These are phyloP conservation scores for Leptodactylus fuscus DNA, from an alignment of 2,113 vertebrate genomes.

Conservation along the genomic window DNA sequence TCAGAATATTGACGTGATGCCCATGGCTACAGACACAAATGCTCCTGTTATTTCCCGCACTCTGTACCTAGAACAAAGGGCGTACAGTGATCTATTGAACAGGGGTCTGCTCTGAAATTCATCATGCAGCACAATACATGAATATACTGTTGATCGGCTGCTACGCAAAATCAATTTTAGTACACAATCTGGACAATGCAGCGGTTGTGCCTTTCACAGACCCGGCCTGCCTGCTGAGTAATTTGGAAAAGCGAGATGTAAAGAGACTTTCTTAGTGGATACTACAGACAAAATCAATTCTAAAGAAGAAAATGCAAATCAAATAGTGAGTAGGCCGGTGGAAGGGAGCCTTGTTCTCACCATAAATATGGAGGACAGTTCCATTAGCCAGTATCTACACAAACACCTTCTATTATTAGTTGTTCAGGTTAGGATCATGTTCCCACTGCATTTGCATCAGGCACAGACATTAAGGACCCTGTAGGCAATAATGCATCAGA, in stretches of 20 bases:
- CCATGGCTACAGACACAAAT: constrained; percentile 22
- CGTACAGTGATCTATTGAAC: constrained; percentile 13
- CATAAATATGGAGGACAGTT: neutral
- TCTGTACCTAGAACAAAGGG: constrained; percentile 19
- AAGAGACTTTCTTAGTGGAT: neutral
- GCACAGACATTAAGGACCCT: too few relatives aligned
- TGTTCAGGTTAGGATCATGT: too few relatives aligned
- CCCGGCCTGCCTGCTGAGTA: neutral
- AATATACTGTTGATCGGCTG: neutral
- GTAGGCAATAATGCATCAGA: too few relatives aligned
- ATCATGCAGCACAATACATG: neutral
- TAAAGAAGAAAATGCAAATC: neutral
- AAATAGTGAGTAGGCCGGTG: too few relatives aligned
- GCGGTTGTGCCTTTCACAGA: neutral
- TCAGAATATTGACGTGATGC: constrained; percentile 14
- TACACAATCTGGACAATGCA: neutral
- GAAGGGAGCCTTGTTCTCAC: neutral
- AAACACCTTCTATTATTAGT: neutral
- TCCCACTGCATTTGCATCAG: too few relatives aligned
- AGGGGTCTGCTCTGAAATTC: neutral
- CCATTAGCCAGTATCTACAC: neutral
- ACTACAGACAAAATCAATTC: neutral
- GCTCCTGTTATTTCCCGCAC: neutral
- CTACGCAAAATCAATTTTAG: neutral
- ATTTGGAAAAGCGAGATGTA: neutral